phyloP scores from a whole-genome alignment of 2,797 vertebrate species.

The Acipenser transmontanus region DNA sequence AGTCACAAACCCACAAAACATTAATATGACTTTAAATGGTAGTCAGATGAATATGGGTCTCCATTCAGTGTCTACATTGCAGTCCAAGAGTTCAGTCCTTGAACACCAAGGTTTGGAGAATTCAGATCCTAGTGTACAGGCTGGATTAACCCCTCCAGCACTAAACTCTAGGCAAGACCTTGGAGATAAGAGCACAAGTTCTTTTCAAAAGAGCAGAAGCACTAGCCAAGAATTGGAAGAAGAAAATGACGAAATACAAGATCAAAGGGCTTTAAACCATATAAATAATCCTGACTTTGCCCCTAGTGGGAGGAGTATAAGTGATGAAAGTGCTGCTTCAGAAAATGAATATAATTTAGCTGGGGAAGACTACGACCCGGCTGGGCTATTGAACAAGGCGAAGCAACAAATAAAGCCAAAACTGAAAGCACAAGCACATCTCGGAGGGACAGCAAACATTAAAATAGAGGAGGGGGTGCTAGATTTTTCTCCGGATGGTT shows the following conservation, averaged over 20 bases:
- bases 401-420: constrained; percentile 46
- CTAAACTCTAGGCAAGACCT: constrained; percentile 52
- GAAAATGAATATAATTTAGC: constrained; percentile 63
- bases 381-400: constrained; percentile 37
- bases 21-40: constrained; percentile 79
- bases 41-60: constrained; percentile 71
- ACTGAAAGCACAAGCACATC: constrained; percentile 34
- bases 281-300: constrained; percentile 64
- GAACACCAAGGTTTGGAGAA: constrained; percentile 58
- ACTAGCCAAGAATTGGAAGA: constrained; percentile 53
- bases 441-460: constrained; percentile 44
- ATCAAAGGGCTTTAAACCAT: constrained; percentile 55
- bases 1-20: constrained; percentile 65
- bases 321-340: constrained; percentile 59
- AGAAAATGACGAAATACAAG: constrained; percentile 43
- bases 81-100: constrained; percentile 52
- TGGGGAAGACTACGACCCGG: constrained; percentile 55
- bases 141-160: constrained; percentile 46
- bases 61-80: constrained; percentile 51
- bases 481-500: constrained; percentile 59
- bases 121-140: constrained; percentile 48
- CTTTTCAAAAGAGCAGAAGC: constrained; percentile 51
- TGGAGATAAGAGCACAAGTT: constrained; percentile 47
- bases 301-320: constrained; percentile 61
- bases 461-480: constrained; percentile 69